Evolutionary conservation across 2,888 invertebrate genomes (phyloP), one percentile per base, ranked within the genome.

Genomic region (Charanyca ferruginea): DNA sequence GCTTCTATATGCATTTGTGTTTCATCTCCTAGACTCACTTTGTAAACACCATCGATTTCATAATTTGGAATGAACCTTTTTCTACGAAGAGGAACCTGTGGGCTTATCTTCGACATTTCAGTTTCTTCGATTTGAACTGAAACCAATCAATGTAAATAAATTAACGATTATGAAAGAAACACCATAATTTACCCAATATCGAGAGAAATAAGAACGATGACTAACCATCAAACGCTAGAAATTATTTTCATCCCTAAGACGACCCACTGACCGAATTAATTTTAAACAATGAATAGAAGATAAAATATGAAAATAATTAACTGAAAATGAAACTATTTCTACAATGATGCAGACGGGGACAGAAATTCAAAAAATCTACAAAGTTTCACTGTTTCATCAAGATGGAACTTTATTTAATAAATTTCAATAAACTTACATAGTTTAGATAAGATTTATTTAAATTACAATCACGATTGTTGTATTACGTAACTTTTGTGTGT

Each of bases 1-100:
- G 97, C 94, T 69, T 97, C 97, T 13, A 97, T 88, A 58, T 96
- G 94, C 73, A 95, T 92, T 84, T 97, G 97, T 16, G 96, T 96
- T 74, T 96, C 90, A 77, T 96, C 96, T 3, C 96, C 94, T 32
- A 97, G 72, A 16, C 92, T 80, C 11, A 97, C 83, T 81, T 93
- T 96, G 45, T 90, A 86, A 7, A 97, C 96, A 1, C 97, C 97
- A 23, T 96, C 94, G 1, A 96, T 94, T 28, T 96, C 93, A 83
- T 96, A 96, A 72, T 94, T 94, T 9, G 95, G 95, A 58, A 94
- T 86, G 58, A 95, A 94, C 62, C 93, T 84, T 76, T 95, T 95
- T 67, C 94, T 87, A 7, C 95, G 88, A 20, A 93, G 94, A 52
- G 85, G 88, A 16, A 85, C 90, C 48, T 78, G 80, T 2, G 64